Conservation (phyloP, 2,888 invertebrate genomes). For the Antheraea assamensis region DNA sequence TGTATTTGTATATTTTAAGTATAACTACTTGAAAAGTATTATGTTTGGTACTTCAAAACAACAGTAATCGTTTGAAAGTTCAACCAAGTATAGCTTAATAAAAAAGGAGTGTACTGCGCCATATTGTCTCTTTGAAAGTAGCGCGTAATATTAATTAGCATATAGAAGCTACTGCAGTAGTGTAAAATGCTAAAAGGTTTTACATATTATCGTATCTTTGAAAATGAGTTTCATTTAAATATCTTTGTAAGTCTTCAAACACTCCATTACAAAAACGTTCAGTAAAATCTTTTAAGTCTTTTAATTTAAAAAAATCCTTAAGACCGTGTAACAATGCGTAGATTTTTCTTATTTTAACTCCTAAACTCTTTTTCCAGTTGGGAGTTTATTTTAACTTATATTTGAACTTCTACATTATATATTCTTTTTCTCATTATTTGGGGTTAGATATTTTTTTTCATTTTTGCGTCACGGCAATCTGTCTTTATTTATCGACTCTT, state of each 20-base stretch:
- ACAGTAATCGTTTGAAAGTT: not conserved
- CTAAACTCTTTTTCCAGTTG: too few species aligned
- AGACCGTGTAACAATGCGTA: not conserved
- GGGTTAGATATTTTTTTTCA: too few species aligned
- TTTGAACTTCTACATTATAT: too few species aligned
- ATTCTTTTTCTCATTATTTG: too few species aligned
- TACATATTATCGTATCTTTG: not conserved
- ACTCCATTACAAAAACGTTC: too few species aligned
- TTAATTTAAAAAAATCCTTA: not conserved
- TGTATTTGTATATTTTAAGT: not conserved
- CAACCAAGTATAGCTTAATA: not conserved
- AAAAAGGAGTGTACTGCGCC: not conserved
- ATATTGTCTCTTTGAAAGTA: not conserved
- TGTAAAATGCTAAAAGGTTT: not conserved
- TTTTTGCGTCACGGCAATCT: too few species aligned
- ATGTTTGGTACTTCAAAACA: not conserved
- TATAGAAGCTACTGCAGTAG: not conserved
- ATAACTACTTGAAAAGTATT: not conserved
- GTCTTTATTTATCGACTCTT: too few species aligned
- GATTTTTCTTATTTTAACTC: not conserved
- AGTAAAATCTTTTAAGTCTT: too few species aligned
- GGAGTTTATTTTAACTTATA: too few species aligned
- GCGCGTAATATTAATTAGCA: not conserved
- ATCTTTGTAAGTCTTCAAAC: too few species aligned
- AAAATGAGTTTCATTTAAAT: not conserved